These are phyloP conservation scores for Agonum fuliginosum DNA, from an alignment of 2,888 invertebrate genomes.

Conservation along the genomic window DNA sequence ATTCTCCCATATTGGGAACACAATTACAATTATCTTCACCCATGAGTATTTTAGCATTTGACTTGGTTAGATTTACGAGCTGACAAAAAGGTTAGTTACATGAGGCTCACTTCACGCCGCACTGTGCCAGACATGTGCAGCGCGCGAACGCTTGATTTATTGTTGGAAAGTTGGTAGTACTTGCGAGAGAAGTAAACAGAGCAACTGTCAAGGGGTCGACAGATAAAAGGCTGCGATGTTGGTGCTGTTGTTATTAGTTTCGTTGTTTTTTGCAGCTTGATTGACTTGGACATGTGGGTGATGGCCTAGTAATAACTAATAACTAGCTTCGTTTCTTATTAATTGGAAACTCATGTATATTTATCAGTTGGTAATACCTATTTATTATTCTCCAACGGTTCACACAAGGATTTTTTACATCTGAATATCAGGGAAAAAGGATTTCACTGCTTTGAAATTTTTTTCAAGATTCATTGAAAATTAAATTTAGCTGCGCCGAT, in stretches of 20 bases:
- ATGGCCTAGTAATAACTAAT: no score
- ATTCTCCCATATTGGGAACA: constrained; percentile 13
- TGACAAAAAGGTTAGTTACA: constrained; percentile 38
- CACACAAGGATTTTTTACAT: no score
- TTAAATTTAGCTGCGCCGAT: no score
- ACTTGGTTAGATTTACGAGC: constrained; percentile 8
- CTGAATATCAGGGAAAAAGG: no score
- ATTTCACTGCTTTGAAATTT: no score
- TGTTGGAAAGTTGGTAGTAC: constrained; percentile 36
- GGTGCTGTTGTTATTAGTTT: not conserved
- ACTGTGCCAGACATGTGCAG: not conserved
- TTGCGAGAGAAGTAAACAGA: constrained; percentile 5
- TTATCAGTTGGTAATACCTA: no score
- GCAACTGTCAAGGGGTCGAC: constrained; percentile 24
- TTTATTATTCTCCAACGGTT: no score
- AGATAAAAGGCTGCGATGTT: constrained; percentile 1
- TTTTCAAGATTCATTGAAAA: no score
- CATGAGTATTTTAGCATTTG: not conserved
- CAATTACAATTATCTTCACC: constrained; percentile 26
- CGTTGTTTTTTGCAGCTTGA: constrained; percentile 5
- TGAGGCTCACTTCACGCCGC: not conserved
- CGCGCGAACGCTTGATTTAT: constrained; percentile 25
- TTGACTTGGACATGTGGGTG: constrained; percentile 28
- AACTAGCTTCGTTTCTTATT: no score
- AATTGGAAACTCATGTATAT: no score